Evolutionary conservation across 2,797 vertebrate genomes (phyloP), one percentile per base, ranked within the genome.

Genomic region (Simalia tracyae): DNA sequence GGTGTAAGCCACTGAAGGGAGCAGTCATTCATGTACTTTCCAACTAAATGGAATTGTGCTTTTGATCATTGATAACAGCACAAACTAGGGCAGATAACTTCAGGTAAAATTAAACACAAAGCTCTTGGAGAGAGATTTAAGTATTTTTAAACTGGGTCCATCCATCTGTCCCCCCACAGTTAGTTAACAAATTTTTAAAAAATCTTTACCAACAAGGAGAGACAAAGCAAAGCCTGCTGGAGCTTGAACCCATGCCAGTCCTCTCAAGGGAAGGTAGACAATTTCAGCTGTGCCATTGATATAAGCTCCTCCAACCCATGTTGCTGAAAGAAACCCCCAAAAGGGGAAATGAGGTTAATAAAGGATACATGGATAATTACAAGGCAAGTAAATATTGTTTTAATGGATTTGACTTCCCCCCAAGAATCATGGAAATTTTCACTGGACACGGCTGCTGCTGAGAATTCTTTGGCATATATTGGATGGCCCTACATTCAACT

Each of bases 291-390:
- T 98, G 36, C 98, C 98, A 0, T 98, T 97, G 89, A 98, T 98
- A 93, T 98, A 98, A 26, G 98, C 98, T 96, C 98, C 98, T 91
- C 98, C 98, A 63, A 98, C 98, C 98, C 98, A 98, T 0, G 98
- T 98, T 66, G 98, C 98, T 98, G 96, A 57, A 96, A 93, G 91
- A 26, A 22, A 26, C n/a, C 26, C 2, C 26, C 72, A 92, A 22
- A n/a, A 86, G 28, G 5, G 50, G 42, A n/a, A 64, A 60, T 15
- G 4, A 24, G 68, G 9, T 93, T 19, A 88, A 19, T 4, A 22
- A 93, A 24, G 89, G 1, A 36, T 10, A 36, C 36, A 63, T 17
- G 24, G 76, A 81, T 46, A 46, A 81, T 24, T 46, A 11, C 22
- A 81, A 22, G 59, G 59, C 31, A 76, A 76, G 42, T 15, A 22